Conservation (phyloP, 2,888 invertebrate species). For the Dromius quadrimaculatus region DNA sequence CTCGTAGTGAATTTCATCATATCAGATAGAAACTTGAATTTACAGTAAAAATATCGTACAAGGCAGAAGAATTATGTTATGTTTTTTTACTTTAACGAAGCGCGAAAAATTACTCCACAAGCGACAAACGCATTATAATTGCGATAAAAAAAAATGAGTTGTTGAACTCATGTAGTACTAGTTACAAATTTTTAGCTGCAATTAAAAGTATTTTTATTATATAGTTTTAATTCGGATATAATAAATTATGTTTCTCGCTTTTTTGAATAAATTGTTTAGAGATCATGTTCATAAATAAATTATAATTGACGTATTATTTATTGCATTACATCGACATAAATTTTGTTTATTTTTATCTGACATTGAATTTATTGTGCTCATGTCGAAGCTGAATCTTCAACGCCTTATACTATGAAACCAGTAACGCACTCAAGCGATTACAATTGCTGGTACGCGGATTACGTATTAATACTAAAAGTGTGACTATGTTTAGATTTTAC, state of each 20-base stretch:
- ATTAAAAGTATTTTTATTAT: neutral
- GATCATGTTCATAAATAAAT: conserved; percentile 12
- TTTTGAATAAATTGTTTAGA: neutral
- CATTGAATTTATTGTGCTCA: neutral
- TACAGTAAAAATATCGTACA: neutral
- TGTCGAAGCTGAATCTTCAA: neutral
- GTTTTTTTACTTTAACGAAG: conserved; percentile 1
- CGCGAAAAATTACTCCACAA: conserved; percentile 7
- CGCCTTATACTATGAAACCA: no score
- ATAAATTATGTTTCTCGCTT: neutral
- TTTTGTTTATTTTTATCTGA: conserved; percentile 8
- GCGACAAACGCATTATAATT: neutral
- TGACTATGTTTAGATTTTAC: no score
- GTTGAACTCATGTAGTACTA: neutral
- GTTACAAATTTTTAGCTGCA: neutral
- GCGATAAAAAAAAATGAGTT: conserved; percentile 3
- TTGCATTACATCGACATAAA: conserved; percentile 2
- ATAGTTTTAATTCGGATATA: neutral
- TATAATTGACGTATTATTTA: conserved; percentile 4
- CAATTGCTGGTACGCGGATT: no score
- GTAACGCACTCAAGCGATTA: no score
- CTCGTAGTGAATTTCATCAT: no score
- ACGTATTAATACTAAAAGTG: no score
- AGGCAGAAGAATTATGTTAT: conserved; percentile 12
- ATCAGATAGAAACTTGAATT: neutral